These are phyloP conservation scores for Caranx ignobilis DNA, from an alignment of 2,113 vertebrate genomes.

Conservation along the genomic window DNA sequence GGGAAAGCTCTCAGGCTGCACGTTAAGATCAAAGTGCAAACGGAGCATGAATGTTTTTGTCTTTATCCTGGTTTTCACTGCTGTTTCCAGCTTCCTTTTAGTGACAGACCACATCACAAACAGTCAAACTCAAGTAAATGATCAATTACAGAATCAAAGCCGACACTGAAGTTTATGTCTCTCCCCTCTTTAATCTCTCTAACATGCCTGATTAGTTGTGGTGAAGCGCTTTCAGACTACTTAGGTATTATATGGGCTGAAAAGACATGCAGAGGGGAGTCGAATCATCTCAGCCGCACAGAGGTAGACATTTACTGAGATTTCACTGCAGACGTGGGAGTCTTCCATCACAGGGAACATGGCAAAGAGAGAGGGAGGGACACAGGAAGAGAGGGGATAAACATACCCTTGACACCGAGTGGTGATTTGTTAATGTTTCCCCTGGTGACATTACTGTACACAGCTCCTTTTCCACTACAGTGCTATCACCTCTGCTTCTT, in stretches of 20 bases:
- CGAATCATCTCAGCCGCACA: slow-evolving; percentile 50
- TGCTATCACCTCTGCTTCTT: background rate
- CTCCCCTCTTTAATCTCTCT: background rate
- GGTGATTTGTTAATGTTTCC: slow-evolving; percentile 30
- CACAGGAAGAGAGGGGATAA: background rate
- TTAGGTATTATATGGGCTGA: slow-evolving; percentile 42
- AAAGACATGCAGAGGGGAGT: slow-evolving; percentile 13
- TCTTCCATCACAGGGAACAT: slow-evolving; percentile 62
- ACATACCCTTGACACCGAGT: slow-evolving; percentile 40
- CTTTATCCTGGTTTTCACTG: background rate
- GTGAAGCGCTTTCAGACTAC: slow-evolving; percentile 32
- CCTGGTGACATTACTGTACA: slow-evolving; percentile 7
- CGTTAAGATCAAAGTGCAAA: slow-evolving; percentile 6
- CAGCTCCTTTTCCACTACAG: background rate
- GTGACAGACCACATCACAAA: background rate
- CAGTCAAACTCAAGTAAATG: background rate
- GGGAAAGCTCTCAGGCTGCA: slow-evolving; percentile 9
- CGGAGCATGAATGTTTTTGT: background rate
- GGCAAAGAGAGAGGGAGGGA: slow-evolving; percentile 8
- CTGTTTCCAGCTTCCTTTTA: background rate
- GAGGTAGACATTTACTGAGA: slow-evolving; percentile 57
- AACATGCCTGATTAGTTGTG: slow-evolving; percentile 41
- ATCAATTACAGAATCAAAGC: slow-evolving; percentile 13
- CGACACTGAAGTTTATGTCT: background rate
- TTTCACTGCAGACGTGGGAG: slow-evolving; percentile 64